Base-by-base conservation (phyloP, 2,888 invertebrate species). In the Lasioglossum lativentre region DNA sequence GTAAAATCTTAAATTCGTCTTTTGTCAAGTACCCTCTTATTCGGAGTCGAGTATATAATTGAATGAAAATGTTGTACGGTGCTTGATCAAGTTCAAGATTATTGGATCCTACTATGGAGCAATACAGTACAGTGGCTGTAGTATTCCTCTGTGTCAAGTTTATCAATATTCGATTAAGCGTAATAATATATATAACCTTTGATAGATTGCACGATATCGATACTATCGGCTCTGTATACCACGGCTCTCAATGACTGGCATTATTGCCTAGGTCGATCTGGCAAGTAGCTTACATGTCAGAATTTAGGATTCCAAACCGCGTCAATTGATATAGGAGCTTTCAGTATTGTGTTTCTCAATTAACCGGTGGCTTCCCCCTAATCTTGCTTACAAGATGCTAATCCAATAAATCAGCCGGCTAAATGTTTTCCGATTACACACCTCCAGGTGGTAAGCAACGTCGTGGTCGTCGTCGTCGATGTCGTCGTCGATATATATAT, bases 381-480 rank as follows among this genome's bases (percentile, higher is more conserved):
- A 70, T 40, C 70, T 70, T 38, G 56, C 23, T 56, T 38, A 38
- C 56, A 27, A 30, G 38, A 38, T 38, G 34, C 16, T 74, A 74
- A 74, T 74, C n/a, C 52, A 56, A 38, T 52, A 38, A 74, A 56
- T 74, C 52, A 74, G 38, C 56, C n/a, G 38, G 30, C 16, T 74
- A 74, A 52, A 74, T 74, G n/a, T 30, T 38, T 52, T 74, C 38
- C n/a, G 45, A 19, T 30, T 63, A 63, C 63, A 63, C 19, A 63
- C 16, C n/a, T 14, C 8, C 63, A 8, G 6, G 6, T 30, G 63
- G 63, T 1, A 30, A 63, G 63, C 63, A 63, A 30, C 63, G 27
- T 56, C n/a, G 30, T 30, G 8, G 30, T 14, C 4, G 56, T 16
- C 16, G 30, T 27, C 19, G 19, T 23, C 6, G 63, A 30, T 6